Percentiles rank a stretch among this genome's conserved stretches.
Conservation (phyloP, 2,797 vertebrate species). For the Manis javanica region DNA sequence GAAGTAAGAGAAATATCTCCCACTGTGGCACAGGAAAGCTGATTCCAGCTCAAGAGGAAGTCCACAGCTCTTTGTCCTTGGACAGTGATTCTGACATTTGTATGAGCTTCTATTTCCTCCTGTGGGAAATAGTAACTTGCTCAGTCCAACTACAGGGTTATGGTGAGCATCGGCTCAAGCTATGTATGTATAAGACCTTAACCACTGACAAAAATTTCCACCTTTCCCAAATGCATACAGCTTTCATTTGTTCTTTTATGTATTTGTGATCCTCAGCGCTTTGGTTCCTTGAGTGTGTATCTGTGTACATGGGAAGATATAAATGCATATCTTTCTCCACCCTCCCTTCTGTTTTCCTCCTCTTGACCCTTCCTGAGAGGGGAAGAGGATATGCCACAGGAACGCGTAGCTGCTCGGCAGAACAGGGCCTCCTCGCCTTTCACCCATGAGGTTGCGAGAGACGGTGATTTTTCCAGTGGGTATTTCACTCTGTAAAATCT, state of each 20-base stretch:
- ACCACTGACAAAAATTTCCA: neutral
- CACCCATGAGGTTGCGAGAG: neutral
- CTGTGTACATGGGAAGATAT: neutral
- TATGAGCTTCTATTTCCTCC: neutral
- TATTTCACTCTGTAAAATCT: neutral
- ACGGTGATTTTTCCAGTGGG: neutral
- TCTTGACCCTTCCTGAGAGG: neutral
- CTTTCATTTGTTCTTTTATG: neutral
- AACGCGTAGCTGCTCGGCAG: accelerated
- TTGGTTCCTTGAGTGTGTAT: neutral
- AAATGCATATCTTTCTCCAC: no score
- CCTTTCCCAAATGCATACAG: neutral
- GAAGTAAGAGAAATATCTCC: no score
- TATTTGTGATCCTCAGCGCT: neutral
- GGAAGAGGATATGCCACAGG: no score
- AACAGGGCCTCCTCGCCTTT: accelerated
- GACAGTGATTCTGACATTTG: neutral
- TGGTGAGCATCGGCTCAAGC: accelerated
- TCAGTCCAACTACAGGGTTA: accelerated
- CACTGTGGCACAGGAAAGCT: accelerated
- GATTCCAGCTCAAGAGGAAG: neutral
- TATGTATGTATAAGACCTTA: accelerated
- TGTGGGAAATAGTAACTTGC: accelerated
- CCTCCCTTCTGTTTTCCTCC: neutral
- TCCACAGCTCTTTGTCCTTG: accelerated